phyloP scores from a whole-genome alignment of 2,888 invertebrate species.

The Invenusta paracnida region DNA sequence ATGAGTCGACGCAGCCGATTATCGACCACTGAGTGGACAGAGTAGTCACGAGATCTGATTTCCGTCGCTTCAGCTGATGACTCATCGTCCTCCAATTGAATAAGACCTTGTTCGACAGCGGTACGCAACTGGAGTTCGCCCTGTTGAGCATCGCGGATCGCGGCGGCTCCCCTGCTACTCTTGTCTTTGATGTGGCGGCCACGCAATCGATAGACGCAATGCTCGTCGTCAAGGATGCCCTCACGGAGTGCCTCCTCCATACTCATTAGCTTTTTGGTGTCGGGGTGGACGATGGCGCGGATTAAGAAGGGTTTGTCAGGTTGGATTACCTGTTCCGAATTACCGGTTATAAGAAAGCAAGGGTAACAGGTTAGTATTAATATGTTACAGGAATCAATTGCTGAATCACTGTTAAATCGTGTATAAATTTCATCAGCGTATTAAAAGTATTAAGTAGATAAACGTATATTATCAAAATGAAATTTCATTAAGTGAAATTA shows the following conservation, averaged over 20 bases:
- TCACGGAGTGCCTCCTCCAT: background rate
- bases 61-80: background rate
- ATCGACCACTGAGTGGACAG: background rate
- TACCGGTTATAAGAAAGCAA: no score
- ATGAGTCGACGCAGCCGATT: background rate
- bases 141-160: background rate
- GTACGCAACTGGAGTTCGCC: background rate
- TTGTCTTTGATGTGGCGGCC: no score
- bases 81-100: background rate
- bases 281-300: background rate
- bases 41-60: background rate
- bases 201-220: background rate
- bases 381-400: no score
- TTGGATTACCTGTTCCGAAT: background rate
- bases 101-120: background rate
- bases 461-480: no score
- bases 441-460: no score
- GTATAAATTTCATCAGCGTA: no score
- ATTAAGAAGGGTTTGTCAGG: conserved; percentile 1
- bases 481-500: no score
- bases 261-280: background rate
- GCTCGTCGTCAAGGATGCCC: background rate
- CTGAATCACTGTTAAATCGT: no score
- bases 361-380: no score
- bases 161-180: background rate